Evolutionary conservation across 2,888 invertebrate genomes (phyloP), one percentile per base, ranked within the genome.

Genomic region (Tenodera sinensis): DNA sequence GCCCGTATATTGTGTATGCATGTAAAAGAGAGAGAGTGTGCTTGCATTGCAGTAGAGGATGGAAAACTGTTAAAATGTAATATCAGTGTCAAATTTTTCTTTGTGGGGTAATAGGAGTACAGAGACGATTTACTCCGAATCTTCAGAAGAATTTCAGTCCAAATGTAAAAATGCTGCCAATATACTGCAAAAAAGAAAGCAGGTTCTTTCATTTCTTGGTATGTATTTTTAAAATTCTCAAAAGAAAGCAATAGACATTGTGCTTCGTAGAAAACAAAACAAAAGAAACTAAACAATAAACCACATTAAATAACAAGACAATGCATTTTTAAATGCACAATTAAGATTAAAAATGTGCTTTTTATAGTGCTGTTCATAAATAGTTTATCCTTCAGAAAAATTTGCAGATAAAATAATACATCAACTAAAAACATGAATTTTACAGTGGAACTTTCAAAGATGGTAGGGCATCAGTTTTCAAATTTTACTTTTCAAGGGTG

Each of bases 111-210:
- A 88, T 88, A 83, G 83, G 34, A 89, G 89, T 87, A 83, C 83
- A 28, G 87, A 87, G 71, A 87, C 87, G 71, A 87, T 89, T 81
- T 89, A n/a, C 42, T 47, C 47, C 25, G 89, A 87, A 34, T 87
- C 89, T 34, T 87, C 81, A 34, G 87, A 87, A 83, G 87, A 47
- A 7, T n/a, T 83, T 30, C 82, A 25, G 30, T 87, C 84, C 88
- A 88, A 87, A 83, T 87, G 89, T 71, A 89, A 87, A 81, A 89
- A 84, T 87, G 89, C 89, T 28, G 83, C 87, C 20, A 89, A 83
- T 28, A 54, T 89, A 20, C 87, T 89, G 15, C 89, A 89, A 27
- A 89, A 89, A 34, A 87, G 87, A 83, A 89, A 87, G 83, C 85
- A 89, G 30, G 54, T 86, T 30, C 54, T 30, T 15, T 82, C 87